phyloP scores from a whole-genome alignment of 2,113 vertebrate genomes.

The Empidonax alnorum region DNA sequence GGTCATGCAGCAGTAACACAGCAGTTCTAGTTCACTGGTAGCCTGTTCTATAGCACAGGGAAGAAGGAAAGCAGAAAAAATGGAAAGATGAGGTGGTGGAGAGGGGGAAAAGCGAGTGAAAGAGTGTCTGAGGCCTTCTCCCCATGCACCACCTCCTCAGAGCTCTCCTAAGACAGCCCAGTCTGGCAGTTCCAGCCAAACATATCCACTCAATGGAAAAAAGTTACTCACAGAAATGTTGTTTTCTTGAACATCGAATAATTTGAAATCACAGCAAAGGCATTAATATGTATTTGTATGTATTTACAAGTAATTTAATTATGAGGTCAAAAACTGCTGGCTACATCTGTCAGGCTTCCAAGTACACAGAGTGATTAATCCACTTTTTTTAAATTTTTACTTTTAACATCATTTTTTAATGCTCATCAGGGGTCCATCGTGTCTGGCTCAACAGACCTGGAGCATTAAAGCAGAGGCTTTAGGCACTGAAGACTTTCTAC shows the following conservation, averaged over 20 bases:
- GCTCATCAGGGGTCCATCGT: not conserved
- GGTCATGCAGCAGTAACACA: not conserved
- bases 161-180: not conserved
- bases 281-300: not conserved
- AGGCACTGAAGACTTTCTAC: not conserved
- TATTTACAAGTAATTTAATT: not conserved
- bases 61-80: not conserved
- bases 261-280: not conserved
- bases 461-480: not conserved
- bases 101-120: not conserved
- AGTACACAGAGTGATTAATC: not conserved
- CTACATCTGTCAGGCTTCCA: not conserved
- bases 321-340: not conserved
- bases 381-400: not conserved
- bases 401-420: not conserved
- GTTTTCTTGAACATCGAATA: not conserved
- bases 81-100: not conserved
- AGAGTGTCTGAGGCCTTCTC: not conserved
- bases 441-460: not conserved
- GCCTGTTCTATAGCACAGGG: not conserved
- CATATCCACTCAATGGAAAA: not conserved
- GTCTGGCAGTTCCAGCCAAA: not conserved
- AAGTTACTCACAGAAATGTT: not conserved
- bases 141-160: rapidly evolving
- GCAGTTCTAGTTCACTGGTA: not conserved